Percentiles rank a stretch among this genome's conserved stretches.
phyloP scores from a whole-genome alignment of 2,113 vertebrate species.

The Hassar affinis region DNA sequence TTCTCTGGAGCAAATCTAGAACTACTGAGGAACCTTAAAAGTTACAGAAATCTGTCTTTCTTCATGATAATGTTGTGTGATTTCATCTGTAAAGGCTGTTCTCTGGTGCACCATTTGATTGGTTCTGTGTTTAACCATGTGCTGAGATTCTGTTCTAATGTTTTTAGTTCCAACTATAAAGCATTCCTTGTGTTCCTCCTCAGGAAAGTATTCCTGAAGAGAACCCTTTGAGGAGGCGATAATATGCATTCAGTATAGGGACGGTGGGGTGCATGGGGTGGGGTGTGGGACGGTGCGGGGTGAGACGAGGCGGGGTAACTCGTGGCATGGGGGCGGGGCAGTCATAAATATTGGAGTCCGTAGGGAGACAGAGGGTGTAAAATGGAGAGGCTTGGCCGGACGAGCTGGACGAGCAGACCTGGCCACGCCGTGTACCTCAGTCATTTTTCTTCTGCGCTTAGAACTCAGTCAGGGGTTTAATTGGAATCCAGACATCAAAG shows the following conservation, averaged over 20 bases:
- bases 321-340: conserved; percentile 56
- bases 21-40: neutral
- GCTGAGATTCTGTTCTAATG: too few relatives aligned
- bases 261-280: neutral
- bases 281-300: conserved; percentile 65
- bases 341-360: conserved; percentile 85
- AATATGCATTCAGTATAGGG: too few relatives aligned
- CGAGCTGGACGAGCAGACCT: conserved; percentile 85
- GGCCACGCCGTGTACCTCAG: conserved; percentile 90
- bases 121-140: neutral
- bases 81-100: too few relatives aligned
- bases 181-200: neutral
- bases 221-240: neutral
- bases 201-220: neutral
- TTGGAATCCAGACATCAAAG: conserved; percentile 99
- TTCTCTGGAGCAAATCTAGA: neutral
- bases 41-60: neutral
- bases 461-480: conserved; percentile 99
- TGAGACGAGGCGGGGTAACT: conserved; percentile 40
- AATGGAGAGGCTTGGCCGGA: conserved; percentile 83
- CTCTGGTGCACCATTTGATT: neutral
- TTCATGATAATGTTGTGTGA: too few relatives aligned
- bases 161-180: neutral
- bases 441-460: conserved; percentile 93
- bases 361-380: conserved; percentile 85